Percentiles rank a stretch among this genome's conserved stretches.
Conservation (phyloP, 2,888 invertebrate genomes). For the Leucophenga montana region DNA sequence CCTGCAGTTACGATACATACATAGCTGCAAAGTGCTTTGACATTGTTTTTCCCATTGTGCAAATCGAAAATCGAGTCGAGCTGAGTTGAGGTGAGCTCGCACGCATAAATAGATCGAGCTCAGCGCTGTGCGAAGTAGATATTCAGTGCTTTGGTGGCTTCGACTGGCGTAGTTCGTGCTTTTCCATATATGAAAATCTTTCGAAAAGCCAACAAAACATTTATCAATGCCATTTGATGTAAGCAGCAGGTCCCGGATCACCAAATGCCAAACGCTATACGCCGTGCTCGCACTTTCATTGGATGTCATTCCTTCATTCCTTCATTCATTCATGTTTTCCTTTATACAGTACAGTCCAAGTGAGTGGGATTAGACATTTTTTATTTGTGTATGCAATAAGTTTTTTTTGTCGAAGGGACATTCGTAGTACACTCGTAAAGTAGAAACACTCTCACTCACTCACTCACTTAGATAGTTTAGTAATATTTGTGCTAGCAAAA, state of each 20-base stretch:
- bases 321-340: too few species aligned
- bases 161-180: neutral
- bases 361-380: too few species aligned
- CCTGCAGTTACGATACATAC: too few species aligned
- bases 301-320: neutral
- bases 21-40: neutral
- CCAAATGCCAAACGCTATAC: neutral
- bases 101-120: slow-evolving; percentile 22
- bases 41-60: slow-evolving; percentile 15
- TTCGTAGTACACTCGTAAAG: neutral
- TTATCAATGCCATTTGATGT: slow-evolving; percentile 25
- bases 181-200: neutral
- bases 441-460: neutral
- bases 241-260: neutral
- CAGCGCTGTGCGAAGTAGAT: neutral
- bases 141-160: too few species aligned
- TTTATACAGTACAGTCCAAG: too few species aligned
- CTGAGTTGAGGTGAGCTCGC: neutral
- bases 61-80: slow-evolving; percentile 4
- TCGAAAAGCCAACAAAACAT: slow-evolving; percentile 3
- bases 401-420: neutral
- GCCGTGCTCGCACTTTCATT: neutral
- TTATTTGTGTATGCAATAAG: too few species aligned
- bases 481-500: neutral
- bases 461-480: neutral